Evolutionary conservation across 2,797 vertebrate species (phyloP), one percentile per base, ranked within the genome.

Genomic region (Xiphorhynchus erythropygius): DNA sequence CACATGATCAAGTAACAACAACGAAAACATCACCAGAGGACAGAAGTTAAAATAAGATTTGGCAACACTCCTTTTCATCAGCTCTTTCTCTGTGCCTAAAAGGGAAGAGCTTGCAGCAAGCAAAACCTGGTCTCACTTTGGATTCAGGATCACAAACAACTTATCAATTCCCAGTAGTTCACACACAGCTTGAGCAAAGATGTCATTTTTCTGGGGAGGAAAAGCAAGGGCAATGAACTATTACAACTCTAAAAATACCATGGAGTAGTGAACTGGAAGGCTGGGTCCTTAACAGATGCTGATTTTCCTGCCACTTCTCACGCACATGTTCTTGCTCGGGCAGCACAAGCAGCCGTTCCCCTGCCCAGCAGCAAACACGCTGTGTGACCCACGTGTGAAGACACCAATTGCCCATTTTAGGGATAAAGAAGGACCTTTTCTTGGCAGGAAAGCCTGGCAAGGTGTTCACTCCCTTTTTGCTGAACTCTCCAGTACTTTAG

Each of bases 341-440:
- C 22, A 7, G 25, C 4, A 7, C 12, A 5, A 32, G 35, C 50
- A 24, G 37, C 53, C 3, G 0, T 6, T 49, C 9, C 33, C 52
- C 28, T 10, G 50, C 68, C 64, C 5, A 13, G 41, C 47, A 41
- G 35, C 60, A 62, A 46, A 49, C 0, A 0, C 2, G 10, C 49
- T 5, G 2, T 1, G 19, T 4, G 65, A 80, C 59, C 57, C 7
- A 1, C 1, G 12, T 8, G n/a, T 17, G 5, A 0, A 47, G 32
- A 25, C 42, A 23, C 22, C n/a, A 16, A 3, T 0, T 3, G 5
- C 8, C 42, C 2, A 1, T 25, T 14, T 2, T 2, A 12, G 41
- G 37, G 10, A 9, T 3, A 19, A 35, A 13, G 13, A 7, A 49
- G 57, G 35, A 39, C 14, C 11, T 59, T 25, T 53, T 16, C 24